Base-by-base conservation (phyloP, 92 coral and sea anemone genomes). In the Anthopleura xanthogrammica region DNA sequence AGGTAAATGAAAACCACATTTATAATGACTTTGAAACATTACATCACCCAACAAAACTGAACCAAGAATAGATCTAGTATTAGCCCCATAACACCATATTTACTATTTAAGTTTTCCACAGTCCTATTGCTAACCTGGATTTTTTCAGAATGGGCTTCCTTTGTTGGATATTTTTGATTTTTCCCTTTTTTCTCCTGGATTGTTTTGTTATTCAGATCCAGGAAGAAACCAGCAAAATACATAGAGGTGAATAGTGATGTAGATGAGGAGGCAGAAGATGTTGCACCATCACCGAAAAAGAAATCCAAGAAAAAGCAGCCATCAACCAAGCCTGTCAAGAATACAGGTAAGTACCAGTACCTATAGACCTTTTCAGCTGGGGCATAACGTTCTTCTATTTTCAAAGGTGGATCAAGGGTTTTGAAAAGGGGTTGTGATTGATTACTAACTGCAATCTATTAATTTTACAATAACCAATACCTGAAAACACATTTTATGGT, bases 171-270 rank as follows among this genome's bases (percentile, higher is more conserved):
- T n/a, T 13, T 41, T 46, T 29, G 36, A 29, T 29, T 29, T 29
- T 29, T 29, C 36, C 50, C 5, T 46, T 46, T 5, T 43, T 46
- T 46, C 7, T 46, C 3, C 50, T 46, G 50, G 50, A 46, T 46
- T 46, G 50, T 5, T 46, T 46, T 46, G 7, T 36, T 22, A 14
- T 62, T 12, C 41, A 92, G 95, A 81, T 65, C 89, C n/a, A 85
- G 82, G 54, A 87, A 84, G 89, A 90, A 88, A 77, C 85, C 93
- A 14, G 92, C 86, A 19, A 80, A 82, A 50, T 92, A 92, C 85
- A 78, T 88, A 22, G 89, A 92, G 76, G 86, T 83, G 60, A 90
- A 75, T 42, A 88, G 91, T 57, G 82, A 72, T 58, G 83, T 86
- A 42, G 95, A 80, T 10, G 93, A 82, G 3, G 85, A 82, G 13